Percentiles rank a stretch among this genome's conserved stretches.
Evolutionary conservation across 2,113 vertebrate species (phyloP).

Genomic region (Clarias gariepinus): DNA sequence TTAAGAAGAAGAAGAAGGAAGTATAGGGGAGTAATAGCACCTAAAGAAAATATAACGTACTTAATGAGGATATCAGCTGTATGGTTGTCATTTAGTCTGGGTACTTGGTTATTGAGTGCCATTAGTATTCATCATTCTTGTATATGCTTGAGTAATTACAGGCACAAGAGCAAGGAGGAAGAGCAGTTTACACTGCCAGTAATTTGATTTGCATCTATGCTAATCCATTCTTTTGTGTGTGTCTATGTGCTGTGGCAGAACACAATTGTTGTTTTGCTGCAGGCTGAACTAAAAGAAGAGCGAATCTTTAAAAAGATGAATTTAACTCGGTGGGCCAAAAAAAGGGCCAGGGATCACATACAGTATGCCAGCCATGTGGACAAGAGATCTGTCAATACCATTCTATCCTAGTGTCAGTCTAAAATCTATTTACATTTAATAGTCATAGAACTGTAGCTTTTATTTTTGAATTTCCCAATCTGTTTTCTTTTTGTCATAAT

Average conservation of each 20-base stretch:
- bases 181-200: conserved; percentile 79
- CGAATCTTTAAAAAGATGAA: conserved; percentile 68
- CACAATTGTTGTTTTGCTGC: conserved; percentile 78
- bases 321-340: conserved; percentile 72
- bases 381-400: neutral
- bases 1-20: neutral
- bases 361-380: neutral
- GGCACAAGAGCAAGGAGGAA: conserved; percentile 76
- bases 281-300: conserved; percentile 67
- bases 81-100: conserved; percentile 64
- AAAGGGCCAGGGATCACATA: conserved; percentile 20
- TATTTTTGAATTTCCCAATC: neutral
- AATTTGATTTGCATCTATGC: conserved; percentile 85
- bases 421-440: neutral
- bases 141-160: conserved; percentile 80
- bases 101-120: conserved; percentile 63
- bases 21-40: neutral
- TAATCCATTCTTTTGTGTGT: conserved; percentile 83
- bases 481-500: neutral
- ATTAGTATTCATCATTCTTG: conserved; percentile 81
- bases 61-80: neutral
- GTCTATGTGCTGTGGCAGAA: conserved; percentile 84
- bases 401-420: neutral
- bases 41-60: neutral
- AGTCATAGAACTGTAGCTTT: neutral